A percentile compares a stretch with the other conserved stretches of the same genome.
These are phyloP conservation scores for Guaruba guarouba DNA, from an alignment of 2,113 vertebrate genomes.

Conservation along the genomic window DNA sequence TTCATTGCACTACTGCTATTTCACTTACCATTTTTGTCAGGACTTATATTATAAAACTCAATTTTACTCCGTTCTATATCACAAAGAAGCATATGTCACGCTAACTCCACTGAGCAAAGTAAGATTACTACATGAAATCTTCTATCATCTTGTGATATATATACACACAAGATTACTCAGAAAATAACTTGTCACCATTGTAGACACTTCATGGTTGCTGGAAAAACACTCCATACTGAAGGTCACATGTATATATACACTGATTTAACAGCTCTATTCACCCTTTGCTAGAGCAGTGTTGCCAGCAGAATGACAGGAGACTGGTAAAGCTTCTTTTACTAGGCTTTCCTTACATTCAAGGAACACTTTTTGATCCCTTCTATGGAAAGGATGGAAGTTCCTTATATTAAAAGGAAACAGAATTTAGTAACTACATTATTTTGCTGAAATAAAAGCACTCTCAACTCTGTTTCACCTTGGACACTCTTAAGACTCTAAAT, in stretches of 20 bases:
- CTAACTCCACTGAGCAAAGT: slow-evolving; percentile 27
- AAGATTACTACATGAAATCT: slow-evolving; percentile 47
- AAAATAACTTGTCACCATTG: slow-evolving; percentile 46
- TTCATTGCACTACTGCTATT: slow-evolving; percentile 15
- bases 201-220: slow-evolving; percentile 52
- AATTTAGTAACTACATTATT: not conserved
- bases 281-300: not conserved
- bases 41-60: slow-evolving; percentile 48
- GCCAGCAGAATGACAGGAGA: not conserved
- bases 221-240: slow-evolving; percentile 17
- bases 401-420: not conserved
- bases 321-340: not conserved
- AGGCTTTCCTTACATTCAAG: not conserved
- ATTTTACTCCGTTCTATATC: slow-evolving; percentile 41
- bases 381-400: not conserved
- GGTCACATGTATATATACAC: slow-evolving; percentile 13
- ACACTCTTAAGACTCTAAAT: not conserved
- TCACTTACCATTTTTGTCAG: slow-evolving; percentile 53
- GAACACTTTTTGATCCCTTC: not conserved
- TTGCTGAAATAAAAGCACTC: not conserved
- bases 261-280: slow-evolving; percentile 21
- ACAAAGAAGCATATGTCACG: slow-evolving; percentile 59
- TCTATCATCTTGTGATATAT: slow-evolving; percentile 50
- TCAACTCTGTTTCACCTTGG: not conserved
- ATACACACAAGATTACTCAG: slow-evolving; percentile 47